Evolutionary conservation across 53 echinoderm and acorn worm species (phyloP).

Genomic region (Patiria pectinifera): DNA sequence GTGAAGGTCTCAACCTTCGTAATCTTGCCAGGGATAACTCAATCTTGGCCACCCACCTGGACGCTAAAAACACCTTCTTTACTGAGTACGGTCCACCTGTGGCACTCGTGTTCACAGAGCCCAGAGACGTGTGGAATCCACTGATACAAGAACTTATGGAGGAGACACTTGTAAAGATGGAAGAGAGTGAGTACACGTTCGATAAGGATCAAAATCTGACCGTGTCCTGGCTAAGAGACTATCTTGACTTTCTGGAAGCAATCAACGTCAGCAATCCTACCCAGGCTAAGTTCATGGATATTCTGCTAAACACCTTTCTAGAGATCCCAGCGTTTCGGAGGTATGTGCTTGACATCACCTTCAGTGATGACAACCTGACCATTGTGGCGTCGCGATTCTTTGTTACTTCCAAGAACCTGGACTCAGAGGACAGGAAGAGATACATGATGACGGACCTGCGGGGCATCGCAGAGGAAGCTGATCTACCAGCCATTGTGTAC

Average conservation of each 20-base stretch:
- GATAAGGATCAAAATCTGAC: background rate
- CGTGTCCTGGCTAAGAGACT: slow-evolving; percentile 40
- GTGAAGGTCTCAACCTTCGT: slow-evolving; percentile 55
- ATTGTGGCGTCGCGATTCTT: slow-evolving; percentile 66
- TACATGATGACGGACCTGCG: slow-evolving; percentile 57
- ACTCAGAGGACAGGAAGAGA: slow-evolving; percentile 40
- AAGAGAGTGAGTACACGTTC: slow-evolving; percentile 33
- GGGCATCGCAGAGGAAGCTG: slow-evolving; percentile 41
- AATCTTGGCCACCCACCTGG: slow-evolving; percentile 47
- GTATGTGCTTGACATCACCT: slow-evolving; percentile 63
- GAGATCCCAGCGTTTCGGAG: slow-evolving; percentile 25
- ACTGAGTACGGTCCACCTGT: slow-evolving; percentile 16
- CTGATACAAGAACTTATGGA: no score
- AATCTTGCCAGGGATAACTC: slow-evolving; percentile 69
- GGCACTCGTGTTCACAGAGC: slow-evolving; percentile 37
- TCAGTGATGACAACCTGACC: slow-evolving; percentile 33
- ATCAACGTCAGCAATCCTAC: background rate
- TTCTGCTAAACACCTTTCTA: slow-evolving; percentile 53
- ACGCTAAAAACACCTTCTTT: slow-evolving; percentile 15
- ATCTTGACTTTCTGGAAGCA: slow-evolving; percentile 27
- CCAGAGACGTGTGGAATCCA: no score
- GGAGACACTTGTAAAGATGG: no score
- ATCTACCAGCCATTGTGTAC: slow-evolving; percentile 60
- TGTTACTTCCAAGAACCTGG: slow-evolving; percentile 54
- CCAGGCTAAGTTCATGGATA: slow-evolving; percentile 23